Conservation (phyloP, 2,113 vertebrate genomes). For the Poeciliopsis turrubarensis region DNA sequence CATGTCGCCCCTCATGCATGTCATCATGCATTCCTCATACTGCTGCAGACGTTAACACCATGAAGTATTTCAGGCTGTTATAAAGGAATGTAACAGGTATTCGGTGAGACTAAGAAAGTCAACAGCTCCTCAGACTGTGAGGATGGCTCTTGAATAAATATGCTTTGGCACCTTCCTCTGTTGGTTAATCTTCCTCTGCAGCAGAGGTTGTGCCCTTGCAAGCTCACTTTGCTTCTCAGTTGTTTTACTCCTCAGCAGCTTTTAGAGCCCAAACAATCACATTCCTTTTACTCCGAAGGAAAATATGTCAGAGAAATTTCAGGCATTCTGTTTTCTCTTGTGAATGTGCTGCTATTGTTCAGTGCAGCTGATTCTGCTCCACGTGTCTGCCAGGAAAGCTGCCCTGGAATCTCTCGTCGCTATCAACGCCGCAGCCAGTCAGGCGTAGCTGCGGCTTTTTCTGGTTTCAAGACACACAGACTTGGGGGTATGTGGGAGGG, state of each 20-base stretch:
- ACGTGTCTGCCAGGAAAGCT: neutral
- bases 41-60: neutral
- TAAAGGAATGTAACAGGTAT: constrained; percentile 4
- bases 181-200: constrained; percentile 17
- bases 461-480: constrained; percentile 7
- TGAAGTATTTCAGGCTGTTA: neutral
- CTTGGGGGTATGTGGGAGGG: neutral
- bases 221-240: constrained; percentile 2
- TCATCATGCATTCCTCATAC: neutral
- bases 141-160: constrained; percentile 51
- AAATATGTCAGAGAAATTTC: neutral
- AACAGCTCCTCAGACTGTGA: constrained; percentile 33
- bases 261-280: constrained; percentile 27
- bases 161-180: constrained; percentile 24
- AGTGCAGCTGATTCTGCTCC: neutral
- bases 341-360: neutral
- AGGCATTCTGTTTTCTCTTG: neutral
- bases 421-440: constrained; percentile 9
- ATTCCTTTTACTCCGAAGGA: neutral
- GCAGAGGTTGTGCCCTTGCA: constrained; percentile 4
- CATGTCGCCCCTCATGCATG: neutral
- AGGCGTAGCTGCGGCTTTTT: neutral
- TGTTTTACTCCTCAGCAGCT: constrained; percentile 2
- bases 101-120: constrained; percentile 5
- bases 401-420: neutral